phyloP scores from a whole-genome alignment of 1,140 invertebrate genomes.

The Drosophila equinoxialis region DNA sequence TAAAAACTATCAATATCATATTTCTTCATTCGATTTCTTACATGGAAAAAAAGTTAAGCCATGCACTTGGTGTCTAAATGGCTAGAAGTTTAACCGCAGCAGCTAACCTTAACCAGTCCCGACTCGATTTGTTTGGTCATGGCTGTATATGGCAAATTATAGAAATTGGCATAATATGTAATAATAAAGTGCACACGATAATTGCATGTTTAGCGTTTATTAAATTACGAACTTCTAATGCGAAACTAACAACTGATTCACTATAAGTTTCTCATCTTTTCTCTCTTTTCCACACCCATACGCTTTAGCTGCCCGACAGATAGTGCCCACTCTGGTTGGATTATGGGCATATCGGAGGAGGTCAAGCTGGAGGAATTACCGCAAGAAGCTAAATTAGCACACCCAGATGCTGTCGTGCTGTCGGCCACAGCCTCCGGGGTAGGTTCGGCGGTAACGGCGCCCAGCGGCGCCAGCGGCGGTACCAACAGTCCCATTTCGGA shows the following conservation, averaged over 20 bases:
- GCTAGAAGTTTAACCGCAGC: constrained; percentile 51
- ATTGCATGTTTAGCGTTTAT: constrained; percentile 80
- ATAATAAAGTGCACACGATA: constrained; percentile 82
- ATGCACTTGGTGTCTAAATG: constrained; percentile 24
- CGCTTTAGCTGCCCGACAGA: constrained; percentile 13
- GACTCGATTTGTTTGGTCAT: constrained; percentile 57
- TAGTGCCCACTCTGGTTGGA: constrained; percentile 65
- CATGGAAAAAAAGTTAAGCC: neutral
- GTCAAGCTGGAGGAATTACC: constrained; percentile 85
- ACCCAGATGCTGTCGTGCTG: constrained; percentile 74
- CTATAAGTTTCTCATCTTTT: neutral
- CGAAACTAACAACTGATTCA: constrained; percentile 55
- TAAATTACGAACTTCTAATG: constrained; percentile 80
- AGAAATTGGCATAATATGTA: constrained; percentile 75
- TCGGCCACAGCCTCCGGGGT: constrained; percentile 54
- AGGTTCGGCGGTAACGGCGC: constrained; percentile 70
- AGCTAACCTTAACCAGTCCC: constrained; percentile 50
- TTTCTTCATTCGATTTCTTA: neutral
- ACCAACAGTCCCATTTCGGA: constrained; percentile 85
- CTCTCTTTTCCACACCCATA: neutral
- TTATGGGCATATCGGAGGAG: constrained; percentile 86
- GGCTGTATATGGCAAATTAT: constrained; percentile 71
- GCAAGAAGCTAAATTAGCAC: constrained; percentile 84
- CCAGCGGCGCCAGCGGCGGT: constrained; percentile 79
- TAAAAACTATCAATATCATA: neutral